Evolutionary conservation across 2,888 invertebrate genomes (phyloP).

Genomic region (Argyra leucocephala): DNA sequence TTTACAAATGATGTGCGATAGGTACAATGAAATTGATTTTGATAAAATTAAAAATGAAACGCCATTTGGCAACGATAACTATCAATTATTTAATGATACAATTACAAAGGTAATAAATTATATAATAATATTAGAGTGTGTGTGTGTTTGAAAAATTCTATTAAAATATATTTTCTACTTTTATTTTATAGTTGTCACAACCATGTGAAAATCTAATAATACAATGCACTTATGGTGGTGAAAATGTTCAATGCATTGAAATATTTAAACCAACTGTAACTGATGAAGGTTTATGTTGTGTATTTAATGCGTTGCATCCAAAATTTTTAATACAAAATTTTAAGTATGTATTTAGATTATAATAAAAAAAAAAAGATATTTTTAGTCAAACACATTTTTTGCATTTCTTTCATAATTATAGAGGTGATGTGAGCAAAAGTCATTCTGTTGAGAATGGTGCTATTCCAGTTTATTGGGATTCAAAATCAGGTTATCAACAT

Average conservation of each 20-base stretch:
- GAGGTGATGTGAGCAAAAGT: not conserved
- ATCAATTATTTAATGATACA: not conserved
- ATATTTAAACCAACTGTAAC: slow-evolving; percentile 63
- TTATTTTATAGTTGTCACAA: slow-evolving; percentile 54
- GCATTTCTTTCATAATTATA: not conserved
- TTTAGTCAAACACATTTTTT: not conserved
- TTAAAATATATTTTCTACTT: not conserved
- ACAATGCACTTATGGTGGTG: slow-evolving; percentile 55
- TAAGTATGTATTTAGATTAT: not conserved
- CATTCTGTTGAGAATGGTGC: slow-evolving; percentile 16
- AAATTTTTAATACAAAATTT: not conserved
- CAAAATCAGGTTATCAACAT: slow-evolving; percentile 57
- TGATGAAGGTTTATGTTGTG: slow-evolving; percentile 60
- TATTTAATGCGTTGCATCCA: not conserved
- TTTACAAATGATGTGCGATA: not conserved
- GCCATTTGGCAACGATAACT: not conserved
- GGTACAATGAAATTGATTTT: not conserved
- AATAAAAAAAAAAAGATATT: no score
- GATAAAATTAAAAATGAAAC: not conserved
- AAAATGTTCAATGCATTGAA: slow-evolving; percentile 49
- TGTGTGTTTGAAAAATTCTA: no score
- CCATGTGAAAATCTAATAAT: slow-evolving; percentile 60
- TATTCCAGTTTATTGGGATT: slow-evolving; percentile 56
- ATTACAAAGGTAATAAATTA: not conserved
- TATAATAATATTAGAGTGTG: no score